phyloP scores from a whole-genome alignment of 2,113 vertebrate species.

The Elachura formosa region DNA sequence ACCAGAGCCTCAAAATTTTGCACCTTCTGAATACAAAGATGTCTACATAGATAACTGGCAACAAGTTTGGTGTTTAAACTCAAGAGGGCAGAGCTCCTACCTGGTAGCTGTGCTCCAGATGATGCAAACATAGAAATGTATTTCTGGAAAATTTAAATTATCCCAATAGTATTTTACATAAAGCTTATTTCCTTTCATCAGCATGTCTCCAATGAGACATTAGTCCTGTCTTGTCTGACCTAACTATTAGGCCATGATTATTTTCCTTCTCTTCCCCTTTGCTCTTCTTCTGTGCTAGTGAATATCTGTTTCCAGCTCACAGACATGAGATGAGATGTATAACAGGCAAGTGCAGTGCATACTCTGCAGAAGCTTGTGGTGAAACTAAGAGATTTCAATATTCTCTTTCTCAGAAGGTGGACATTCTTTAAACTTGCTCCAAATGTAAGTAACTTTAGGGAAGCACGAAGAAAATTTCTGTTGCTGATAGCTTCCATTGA shows the following conservation, averaged over 20 bases:
- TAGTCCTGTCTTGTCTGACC: not conserved
- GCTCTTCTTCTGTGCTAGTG: not conserved
- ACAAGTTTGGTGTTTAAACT: not conserved
- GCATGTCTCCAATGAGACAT: not conserved
- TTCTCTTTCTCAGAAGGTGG: not conserved
- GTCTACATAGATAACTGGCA: not conserved
- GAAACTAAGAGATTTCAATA: not conserved
- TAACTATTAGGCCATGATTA: not conserved
- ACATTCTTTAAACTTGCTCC: not conserved
- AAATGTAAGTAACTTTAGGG: not conserved
- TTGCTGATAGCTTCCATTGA: not conserved
- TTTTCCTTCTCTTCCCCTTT: not conserved
- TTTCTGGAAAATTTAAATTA: not conserved
- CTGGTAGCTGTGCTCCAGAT: accelerated
- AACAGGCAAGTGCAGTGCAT: not conserved
- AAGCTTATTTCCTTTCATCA: not conserved
- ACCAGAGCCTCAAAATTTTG: not conserved
- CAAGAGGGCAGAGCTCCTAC: not conserved
- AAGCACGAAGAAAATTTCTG: not conserved
- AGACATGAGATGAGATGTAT: not conserved
- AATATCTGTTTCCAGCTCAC: accelerated
- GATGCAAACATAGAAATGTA: not conserved
- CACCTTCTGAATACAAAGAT: not conserved
- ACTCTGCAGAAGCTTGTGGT: not conserved
- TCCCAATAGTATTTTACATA: not conserved